Percentiles rank a stretch among this genome's conserved stretches.
These are phyloP conservation scores for Cheilosia grossa DNA, from an alignment of 2,888 invertebrate genomes.

Conservation along the genomic window DNA sequence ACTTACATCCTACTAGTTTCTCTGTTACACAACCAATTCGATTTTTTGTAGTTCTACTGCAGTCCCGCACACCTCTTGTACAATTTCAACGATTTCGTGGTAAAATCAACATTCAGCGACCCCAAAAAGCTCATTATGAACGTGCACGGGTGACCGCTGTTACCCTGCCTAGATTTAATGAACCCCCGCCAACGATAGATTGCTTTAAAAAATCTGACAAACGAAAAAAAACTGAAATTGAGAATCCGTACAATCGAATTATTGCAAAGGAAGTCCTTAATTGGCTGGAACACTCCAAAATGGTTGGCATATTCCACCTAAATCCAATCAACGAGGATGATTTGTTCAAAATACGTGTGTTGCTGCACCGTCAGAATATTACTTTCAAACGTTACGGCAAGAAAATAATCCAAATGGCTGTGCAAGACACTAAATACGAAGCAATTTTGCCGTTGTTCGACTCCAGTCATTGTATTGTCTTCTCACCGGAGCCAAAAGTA, in stretches of 20 bases:
- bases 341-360: slow-evolving; percentile 86
- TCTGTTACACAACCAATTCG: slow-evolving; percentile 51
- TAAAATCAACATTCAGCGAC: slow-evolving; percentile 91
- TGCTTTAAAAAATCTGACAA: slow-evolving; percentile 84
- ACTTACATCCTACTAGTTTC: not conserved
- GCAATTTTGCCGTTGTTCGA: slow-evolving; percentile 86
- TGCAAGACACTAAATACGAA: slow-evolving; percentile 88
- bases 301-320: slow-evolving; percentile 89
- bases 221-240: slow-evolving; percentile 80
- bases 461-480: slow-evolving; percentile 87
- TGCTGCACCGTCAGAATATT: slow-evolving; percentile 88
- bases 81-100: slow-evolving; percentile 88
- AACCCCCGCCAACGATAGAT: slow-evolving; percentile 84
- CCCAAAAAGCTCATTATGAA: slow-evolving; percentile 88
- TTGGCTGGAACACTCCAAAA: slow-evolving; percentile 88
- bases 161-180: slow-evolving; percentile 86
- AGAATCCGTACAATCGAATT: slow-evolving; percentile 89
- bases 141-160: slow-evolving; percentile 87
- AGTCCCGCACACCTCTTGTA: slow-evolving; percentile 83
- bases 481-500: slow-evolving; percentile 87
- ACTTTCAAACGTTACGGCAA: slow-evolving; percentile 87
- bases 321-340: slow-evolving; percentile 89
- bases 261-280: slow-evolving; percentile 88
- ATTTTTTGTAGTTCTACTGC: slow-evolving; percentile 83
- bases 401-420: slow-evolving; percentile 87